These are phyloP conservation scores for Microcebus griseorufus DNA, from an alignment of 2,113 vertebrate species.

Conservation along the genomic window DNA sequence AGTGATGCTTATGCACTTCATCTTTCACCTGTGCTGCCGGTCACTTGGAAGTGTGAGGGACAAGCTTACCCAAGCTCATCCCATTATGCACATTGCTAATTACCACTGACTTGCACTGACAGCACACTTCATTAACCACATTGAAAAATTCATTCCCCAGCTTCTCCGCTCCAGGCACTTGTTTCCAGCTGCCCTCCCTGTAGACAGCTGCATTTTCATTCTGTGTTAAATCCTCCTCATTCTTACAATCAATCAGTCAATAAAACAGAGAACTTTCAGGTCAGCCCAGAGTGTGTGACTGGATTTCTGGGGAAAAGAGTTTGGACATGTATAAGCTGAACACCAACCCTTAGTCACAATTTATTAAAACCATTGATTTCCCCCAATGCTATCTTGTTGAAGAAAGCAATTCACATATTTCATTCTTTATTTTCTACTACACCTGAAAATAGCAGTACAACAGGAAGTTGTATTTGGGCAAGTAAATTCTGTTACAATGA, in stretches of 20 bases:
- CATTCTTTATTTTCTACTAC: background rate
- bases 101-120: background rate
- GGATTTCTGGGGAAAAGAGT: background rate
- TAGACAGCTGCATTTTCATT: background rate
- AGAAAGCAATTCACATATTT: background rate
- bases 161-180: background rate
- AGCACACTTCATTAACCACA: conserved; percentile 41
- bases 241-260: background rate
- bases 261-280: background rate
- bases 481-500: background rate
- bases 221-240: background rate
- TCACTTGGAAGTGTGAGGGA: background rate
- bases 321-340: background rate
- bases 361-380: conserved; percentile 2
- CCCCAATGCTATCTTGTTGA: background rate
- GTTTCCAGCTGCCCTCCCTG: background rate
- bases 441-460: conserved; percentile 17
- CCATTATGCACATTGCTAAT: conserved; percentile 42
- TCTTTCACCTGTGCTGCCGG: background rate
- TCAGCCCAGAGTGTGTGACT: background rate
- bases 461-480: background rate
- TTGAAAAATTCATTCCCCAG: background rate
- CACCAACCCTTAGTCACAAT: background rate
- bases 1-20: background rate
- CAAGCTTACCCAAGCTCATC: background rate